Base-by-base conservation (phyloP, 2,888 invertebrate genomes). In the Drosophila phalerata region DNA sequence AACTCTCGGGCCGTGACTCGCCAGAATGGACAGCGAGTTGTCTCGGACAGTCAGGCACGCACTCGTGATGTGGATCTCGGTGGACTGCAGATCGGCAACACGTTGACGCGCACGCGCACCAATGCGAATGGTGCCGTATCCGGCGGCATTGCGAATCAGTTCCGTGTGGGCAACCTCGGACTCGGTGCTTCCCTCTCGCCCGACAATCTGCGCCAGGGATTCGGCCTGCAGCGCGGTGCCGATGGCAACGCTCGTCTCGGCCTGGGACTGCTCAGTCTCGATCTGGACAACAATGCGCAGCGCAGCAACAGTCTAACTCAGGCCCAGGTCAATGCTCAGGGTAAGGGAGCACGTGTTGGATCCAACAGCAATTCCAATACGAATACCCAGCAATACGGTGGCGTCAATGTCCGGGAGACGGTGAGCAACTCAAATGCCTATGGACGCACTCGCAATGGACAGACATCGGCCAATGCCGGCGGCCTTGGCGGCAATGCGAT, bases 101-200 rank as follows among this genome's bases (percentile, higher is more conserved):
- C 92, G 0, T 17, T 92, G 38, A 91, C 92, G 4, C 83, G 87
- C 11, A 82, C 90, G 0, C 69, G 79, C 45, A 84, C 88, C 4
- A 72, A 84, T 9, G 85, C 86, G 5, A 91, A 91, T 63, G 91
- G 91, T 0, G 82, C 77, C 10, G 79, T 88, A 0, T 85, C 90
- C 0, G 85, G 78, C 3, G 72, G 91, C 10, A 3, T 91, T 9
- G 68, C 82, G 0, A 77, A 92, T 70, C 89, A 91, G 43, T 77
- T 92, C 32, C 88, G 91, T 48, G 53, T 92, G 13, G 92, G 92
- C 2, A 77, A 89, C 0, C 3, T 91, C 0, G 92, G 88, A 0
- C 42, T 92, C 6, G 92, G 90, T 0, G 85, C 91, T 3, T 91
- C 92, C 1, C 53, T 92, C 1, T 91, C 91, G n/a, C 82, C 77